A percentile compares a stretch with the other conserved stretches of the same genome.
Evolutionary conservation across 1,140 invertebrate genomes (phyloP).

Genomic region (Melanaphis sacchari): DNA sequence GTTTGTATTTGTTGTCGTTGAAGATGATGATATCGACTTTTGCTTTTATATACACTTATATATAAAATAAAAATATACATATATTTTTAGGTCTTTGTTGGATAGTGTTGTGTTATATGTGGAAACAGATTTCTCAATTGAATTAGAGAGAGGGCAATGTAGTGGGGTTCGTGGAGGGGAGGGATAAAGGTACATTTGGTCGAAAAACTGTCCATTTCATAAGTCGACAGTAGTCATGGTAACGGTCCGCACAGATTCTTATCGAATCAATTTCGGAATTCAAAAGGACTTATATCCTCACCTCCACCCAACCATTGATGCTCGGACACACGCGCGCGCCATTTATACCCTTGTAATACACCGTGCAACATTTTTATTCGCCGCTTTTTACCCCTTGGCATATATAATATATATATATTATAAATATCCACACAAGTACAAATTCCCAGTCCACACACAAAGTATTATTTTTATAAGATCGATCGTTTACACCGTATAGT

Average conservation of each 20-base stretch:
- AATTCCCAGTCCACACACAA: background rate
- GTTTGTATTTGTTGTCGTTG: background rate
- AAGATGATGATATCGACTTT: slow-evolving; percentile 42
- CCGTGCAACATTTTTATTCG: slow-evolving; percentile 53
- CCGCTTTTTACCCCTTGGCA: slow-evolving; percentile 51
- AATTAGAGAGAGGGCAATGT: background rate
- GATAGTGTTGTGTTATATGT: slow-evolving; percentile 24
- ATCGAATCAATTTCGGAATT: slow-evolving; percentile 57
- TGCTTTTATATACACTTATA: background rate
- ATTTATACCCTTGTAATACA: slow-evolving; percentile 57
- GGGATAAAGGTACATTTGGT: slow-evolving; percentile 54
- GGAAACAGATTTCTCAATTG: slow-evolving; percentile 54
- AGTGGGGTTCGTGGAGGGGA: background rate
- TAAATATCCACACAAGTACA: background rate
- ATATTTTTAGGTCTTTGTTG: slow-evolving; percentile 29
- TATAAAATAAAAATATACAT: background rate
- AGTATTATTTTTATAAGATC: slow-evolving; percentile 28
- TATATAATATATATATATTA: background rate
- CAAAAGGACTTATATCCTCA: slow-evolving; percentile 46
- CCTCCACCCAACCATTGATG: background rate
- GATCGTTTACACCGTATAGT: slow-evolving; percentile 12
- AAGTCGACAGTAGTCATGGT: slow-evolving; percentile 54
- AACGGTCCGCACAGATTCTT: slow-evolving; percentile 55
- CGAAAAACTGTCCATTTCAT: slow-evolving; percentile 56
- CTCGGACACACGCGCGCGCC: slow-evolving; percentile 52